Conservation (phyloP, 2,113 vertebrate species). For the Ictalurus furcatus region DNA sequence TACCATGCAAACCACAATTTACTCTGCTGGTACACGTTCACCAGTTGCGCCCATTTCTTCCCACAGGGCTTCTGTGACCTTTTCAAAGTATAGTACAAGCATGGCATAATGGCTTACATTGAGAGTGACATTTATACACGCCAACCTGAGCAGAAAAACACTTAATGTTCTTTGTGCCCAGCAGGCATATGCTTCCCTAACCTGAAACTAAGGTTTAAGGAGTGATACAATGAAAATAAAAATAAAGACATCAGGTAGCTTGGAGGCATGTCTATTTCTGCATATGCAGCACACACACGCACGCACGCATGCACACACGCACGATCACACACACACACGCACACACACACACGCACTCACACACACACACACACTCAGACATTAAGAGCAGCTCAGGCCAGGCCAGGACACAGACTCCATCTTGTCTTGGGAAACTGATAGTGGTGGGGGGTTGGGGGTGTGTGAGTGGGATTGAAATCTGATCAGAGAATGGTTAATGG, state of each 20-base stretch:
- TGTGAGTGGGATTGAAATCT: slow-evolving; percentile 63
- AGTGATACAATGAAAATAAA: not conserved
- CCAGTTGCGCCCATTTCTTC: slow-evolving; percentile 48
- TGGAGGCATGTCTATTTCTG: slow-evolving; percentile 33
- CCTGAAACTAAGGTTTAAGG: not conserved
- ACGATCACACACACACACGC: not conserved
- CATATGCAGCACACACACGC: not conserved
- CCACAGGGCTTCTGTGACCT: slow-evolving; percentile 66
- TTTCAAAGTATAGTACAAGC: slow-evolving; percentile 64
- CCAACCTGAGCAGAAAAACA: slow-evolving; percentile 54
- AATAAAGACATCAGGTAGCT: not conserved
- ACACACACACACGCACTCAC: not conserved
- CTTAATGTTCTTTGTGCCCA: slow-evolving; percentile 52
- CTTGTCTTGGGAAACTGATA: slow-evolving; percentile 62
- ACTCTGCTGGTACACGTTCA: not conserved
- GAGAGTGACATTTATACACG: slow-evolving; percentile 70
- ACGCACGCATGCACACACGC: not conserved
- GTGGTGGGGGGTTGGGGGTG: slow-evolving; percentile 43
- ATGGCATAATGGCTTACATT: slow-evolving; percentile 67
- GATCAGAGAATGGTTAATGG: slow-evolving; percentile 56
- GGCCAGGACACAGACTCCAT: slow-evolving; percentile 38
- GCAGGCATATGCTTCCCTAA: slow-evolving; percentile 23
- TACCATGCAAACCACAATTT: not conserved
- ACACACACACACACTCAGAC: not conserved
- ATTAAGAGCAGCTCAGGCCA: not conserved